Evolutionary conservation across 1,140 invertebrate species (phyloP).

Genomic region (Papilio polytes): DNA sequence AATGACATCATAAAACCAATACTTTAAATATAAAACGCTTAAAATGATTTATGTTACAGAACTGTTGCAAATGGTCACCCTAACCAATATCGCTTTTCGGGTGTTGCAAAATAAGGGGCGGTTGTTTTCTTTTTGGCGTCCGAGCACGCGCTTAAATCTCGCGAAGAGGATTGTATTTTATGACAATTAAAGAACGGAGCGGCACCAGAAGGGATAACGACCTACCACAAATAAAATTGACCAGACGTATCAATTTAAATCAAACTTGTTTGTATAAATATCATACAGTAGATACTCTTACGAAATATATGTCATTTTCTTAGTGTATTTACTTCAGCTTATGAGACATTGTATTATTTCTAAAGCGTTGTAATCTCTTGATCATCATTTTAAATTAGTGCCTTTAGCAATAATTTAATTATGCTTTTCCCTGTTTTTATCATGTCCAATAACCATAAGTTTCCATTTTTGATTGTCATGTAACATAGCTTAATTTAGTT

Average conservation of each 20-base stretch:
- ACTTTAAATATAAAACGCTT: background rate
- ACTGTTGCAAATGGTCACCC: conserved; percentile 59
- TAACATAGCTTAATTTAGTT: background rate
- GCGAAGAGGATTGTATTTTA: conserved; percentile 58
- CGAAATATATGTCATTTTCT: background rate
- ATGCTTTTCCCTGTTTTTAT: too few species aligned
- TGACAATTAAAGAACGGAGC: conserved; percentile 50
- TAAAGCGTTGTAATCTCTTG: too few species aligned
- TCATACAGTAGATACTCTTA: background rate
- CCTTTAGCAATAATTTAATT: too few species aligned
- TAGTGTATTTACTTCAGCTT: too few species aligned
- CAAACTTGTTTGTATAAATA: background rate
- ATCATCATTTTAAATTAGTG: too few species aligned
- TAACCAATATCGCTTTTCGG: conserved; percentile 57
- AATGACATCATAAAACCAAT: background rate
- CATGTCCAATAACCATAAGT: background rate
- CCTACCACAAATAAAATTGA: conserved; percentile 33
- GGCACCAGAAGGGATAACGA: conserved; percentile 41
- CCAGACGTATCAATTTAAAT: background rate
- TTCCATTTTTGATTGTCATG: too few species aligned
- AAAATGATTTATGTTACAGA: background rate
- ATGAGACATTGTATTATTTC: too few species aligned
- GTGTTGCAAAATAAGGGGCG: conserved; percentile 64
- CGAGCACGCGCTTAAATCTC: conserved; percentile 55
- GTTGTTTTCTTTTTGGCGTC: conserved; percentile 56